Conservation (phyloP, 2,888 invertebrate species). For the Argyra leucocephala region DNA sequence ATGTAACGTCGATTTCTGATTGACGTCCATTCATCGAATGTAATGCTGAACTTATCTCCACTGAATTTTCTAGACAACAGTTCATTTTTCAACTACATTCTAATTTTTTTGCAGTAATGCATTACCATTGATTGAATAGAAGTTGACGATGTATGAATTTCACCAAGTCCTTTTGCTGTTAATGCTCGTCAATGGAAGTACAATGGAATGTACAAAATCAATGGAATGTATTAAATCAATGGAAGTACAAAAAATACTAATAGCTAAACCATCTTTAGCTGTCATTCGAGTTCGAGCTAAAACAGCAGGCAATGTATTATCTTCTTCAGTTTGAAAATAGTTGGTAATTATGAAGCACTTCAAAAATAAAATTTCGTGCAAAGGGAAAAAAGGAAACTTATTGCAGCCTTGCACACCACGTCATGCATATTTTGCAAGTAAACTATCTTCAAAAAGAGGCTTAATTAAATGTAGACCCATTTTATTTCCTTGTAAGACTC, state of each 20-base stretch:
- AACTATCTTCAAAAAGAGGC: no score
- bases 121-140: slow-evolving; percentile 10
- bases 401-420: no score
- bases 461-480: no score
- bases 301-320: slow-evolving; percentile 7
- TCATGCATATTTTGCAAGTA: no score
- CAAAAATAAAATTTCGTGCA: no score
- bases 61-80: not conserved
- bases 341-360: no score
- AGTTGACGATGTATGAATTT: slow-evolving; percentile 9
- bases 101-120: no score
- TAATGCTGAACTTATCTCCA: slow-evolving; percentile 12
- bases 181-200: slow-evolving; percentile 7
- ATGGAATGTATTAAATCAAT: no score
- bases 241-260: slow-evolving; percentile 13
- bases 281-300: slow-evolving; percentile 14
- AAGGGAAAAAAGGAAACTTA: no score
- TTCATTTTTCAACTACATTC: slow-evolving; percentile 2
- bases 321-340: slow-evolving; percentile 6
- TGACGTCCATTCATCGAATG: slow-evolving; percentile 15
- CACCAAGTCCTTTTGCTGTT: slow-evolving; percentile 9
- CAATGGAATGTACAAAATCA: no score
- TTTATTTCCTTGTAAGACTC: no score
- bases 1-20: slow-evolving; percentile 12
- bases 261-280: slow-evolving; percentile 14